phyloP scores from a whole-genome alignment of 2,113 vertebrate species.

The Cairina moschata region DNA sequence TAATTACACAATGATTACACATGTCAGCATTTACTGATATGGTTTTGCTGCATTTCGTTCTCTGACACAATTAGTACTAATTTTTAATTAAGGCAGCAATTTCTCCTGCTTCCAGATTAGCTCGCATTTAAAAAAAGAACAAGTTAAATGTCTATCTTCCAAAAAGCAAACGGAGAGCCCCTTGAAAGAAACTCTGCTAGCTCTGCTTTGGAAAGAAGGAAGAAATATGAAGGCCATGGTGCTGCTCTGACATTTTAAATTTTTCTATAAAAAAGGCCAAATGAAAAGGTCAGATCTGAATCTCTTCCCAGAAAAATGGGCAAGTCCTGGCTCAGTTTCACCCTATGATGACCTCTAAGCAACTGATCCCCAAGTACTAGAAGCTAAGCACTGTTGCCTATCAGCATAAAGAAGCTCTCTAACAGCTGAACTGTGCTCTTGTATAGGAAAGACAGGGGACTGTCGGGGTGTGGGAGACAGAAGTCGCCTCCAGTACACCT shows the following conservation, averaged over 20 bases:
- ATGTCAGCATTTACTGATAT: background rate
- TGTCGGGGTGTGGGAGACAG: background rate
- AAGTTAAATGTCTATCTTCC: background rate
- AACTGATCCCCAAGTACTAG: background rate
- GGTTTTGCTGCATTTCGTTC: background rate
- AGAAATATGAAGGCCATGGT: background rate
- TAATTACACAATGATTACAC: background rate
- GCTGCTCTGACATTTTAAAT: background rate
- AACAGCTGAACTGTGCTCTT: background rate
- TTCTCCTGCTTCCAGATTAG: background rate
- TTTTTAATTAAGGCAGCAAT: background rate
- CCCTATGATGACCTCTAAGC: background rate
- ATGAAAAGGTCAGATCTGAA: background rate
- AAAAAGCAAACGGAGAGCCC: background rate
- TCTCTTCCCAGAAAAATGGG: background rate
- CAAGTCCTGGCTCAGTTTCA: background rate
- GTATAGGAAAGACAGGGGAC: too few relatives aligned
- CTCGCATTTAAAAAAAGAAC: background rate
- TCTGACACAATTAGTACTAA: background rate
- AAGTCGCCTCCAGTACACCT: background rate
- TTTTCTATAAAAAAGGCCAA: background rate
- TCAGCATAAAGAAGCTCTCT: rapidly evolving
- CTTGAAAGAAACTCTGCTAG: background rate
- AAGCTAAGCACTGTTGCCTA: background rate
- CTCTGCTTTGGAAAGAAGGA: background rate